Base-by-base conservation (phyloP, 2,888 invertebrate species). In the Therioaphis trifolii region DNA sequence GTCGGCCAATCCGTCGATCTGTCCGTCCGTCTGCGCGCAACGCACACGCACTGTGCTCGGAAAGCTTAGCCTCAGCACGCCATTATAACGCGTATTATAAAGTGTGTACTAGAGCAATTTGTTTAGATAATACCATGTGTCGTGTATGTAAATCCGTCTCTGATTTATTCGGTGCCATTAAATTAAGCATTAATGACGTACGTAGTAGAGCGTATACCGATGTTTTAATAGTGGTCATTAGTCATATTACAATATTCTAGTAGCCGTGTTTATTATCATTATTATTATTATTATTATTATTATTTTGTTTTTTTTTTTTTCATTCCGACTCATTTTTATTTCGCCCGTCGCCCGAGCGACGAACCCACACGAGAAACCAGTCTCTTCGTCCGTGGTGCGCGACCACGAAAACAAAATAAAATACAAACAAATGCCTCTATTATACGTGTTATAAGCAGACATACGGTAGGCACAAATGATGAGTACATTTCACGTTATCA, bases 141-240 rank as follows among this genome's bases (percentile, higher is more conserved):
- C n/a, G 40, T 4, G 14, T 78, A 82, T 82, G 82, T 82, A 82
- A 82, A 82, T 82, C 82, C 82, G 74, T 52, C 63, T 15, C 49
- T 82, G 82, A 82, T 82, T 82, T 82, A 82, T 82, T 63, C 82
- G 82, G 74, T 82, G 74, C 82, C 82, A 66, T 82, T 82, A 82
- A 82, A 82, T 82, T 74, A 74, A 82, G 82, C 82, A 63, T 82
- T 82, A 82, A 82, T 82, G 82, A 74, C 74, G 80, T 43, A 40
- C 5, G 15, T 12, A 24, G 12, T 21, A 7, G 35, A 29, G 40
- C 55, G 21, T 27, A 40, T 18, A 61, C 80, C 80, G 49, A 72
- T 72, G 58, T 71, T 80, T 82, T 82, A 82, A 82, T 74, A 66
- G 82, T 46, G 12, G 72, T 63, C 74, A 82, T 82, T 82, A 82